phyloP scores from a whole-genome alignment of 2,888 invertebrate species.

The Euplexia lucipara region DNA sequence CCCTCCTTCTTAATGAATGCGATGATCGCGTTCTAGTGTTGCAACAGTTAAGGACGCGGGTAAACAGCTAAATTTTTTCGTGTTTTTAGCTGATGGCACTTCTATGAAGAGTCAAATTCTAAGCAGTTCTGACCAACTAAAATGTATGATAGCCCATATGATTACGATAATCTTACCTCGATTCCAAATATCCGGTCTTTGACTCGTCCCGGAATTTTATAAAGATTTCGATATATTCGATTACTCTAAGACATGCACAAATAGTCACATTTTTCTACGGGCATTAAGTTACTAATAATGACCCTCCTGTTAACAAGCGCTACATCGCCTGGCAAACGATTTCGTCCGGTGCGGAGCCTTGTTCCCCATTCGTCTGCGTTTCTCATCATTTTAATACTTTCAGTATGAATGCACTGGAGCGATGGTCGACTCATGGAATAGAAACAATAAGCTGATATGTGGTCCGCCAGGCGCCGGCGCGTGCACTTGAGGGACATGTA shows the following conservation, averaged over 20 bases:
- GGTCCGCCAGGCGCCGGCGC: no score
- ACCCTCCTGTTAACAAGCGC: slow-evolving; percentile 11
- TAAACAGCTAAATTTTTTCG: no score
- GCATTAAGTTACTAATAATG: slow-evolving; percentile 20
- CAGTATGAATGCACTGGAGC: slow-evolving; percentile 4
- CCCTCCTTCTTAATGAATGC: no score
- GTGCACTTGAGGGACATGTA: slow-evolving; percentile 32
- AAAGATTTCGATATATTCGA: neutral
- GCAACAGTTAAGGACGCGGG: no score
- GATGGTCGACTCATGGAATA: neutral
- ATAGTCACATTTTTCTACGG: slow-evolving; percentile 13
- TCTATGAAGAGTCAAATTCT: no score
- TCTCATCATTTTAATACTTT: no score
- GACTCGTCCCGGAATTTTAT: neutral
- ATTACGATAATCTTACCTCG: no score
- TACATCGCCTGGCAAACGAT: slow-evolving; percentile 10
- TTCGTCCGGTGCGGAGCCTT: neutral
- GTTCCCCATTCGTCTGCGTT: neutral
- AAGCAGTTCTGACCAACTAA: no score
- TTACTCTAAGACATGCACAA: slow-evolving; percentile 6
- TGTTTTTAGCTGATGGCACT: no score
- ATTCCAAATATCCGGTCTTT: no score
- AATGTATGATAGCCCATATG: no score
- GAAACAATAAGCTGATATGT: neutral
- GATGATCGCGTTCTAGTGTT: no score